A percentile compares a stretch with the other conserved stretches of the same genome.
Conservation (phyloP, 2,113 vertebrate species). For the Progne subis region DNA sequence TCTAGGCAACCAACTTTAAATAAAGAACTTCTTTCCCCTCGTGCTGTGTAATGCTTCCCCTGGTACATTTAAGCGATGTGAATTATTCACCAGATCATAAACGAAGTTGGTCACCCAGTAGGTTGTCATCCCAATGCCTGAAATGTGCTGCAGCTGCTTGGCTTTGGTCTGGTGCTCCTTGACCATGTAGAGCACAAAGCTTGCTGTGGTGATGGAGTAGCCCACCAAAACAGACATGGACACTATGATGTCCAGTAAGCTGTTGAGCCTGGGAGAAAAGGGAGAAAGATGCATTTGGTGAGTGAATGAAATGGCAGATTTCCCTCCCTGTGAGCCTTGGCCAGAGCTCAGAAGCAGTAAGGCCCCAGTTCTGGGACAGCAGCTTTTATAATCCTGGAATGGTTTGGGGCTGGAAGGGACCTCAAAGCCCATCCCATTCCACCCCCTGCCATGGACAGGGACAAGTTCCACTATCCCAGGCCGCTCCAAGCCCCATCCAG, state of each 20-base stretch:
- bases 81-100: slow-evolving; percentile 90
- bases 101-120: slow-evolving; percentile 94
- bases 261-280: slow-evolving; percentile 77
- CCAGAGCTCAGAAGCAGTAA: slow-evolving; percentile 16
- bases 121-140: slow-evolving; percentile 87
- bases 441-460: background rate
- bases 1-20: slow-evolving; percentile 12
- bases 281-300: background rate
- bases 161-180: slow-evolving; percentile 89
- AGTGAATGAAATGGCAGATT: background rate
- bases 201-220: slow-evolving; percentile 91
- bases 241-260: slow-evolving; percentile 87
- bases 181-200: slow-evolving; percentile 92
- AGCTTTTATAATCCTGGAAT: background rate
- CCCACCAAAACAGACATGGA: slow-evolving; percentile 89
- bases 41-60: background rate
- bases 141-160: slow-evolving; percentile 93
- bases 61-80: background rate
- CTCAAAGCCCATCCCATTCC: background rate
- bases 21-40: background rate
- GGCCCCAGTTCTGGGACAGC: background rate
- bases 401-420: background rate
- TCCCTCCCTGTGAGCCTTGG: background rate
- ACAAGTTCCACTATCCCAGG: background rate
- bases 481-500: accelerated